phyloP scores from a whole-genome alignment of 1,140 invertebrate genomes.

The Drosophila burlai region DNA sequence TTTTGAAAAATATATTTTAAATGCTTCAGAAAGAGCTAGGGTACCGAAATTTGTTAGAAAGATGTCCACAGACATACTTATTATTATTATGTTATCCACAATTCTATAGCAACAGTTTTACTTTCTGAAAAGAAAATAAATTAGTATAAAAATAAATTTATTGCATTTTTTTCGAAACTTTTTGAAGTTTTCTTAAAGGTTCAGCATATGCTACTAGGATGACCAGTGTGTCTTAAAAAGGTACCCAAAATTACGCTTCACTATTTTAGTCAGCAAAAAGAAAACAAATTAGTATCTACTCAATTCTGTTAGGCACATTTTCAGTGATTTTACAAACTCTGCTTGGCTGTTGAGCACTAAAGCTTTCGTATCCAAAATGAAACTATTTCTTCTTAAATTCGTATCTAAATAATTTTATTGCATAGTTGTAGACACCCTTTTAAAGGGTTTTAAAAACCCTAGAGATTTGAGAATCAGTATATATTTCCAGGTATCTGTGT shows the following conservation, averaged over 20 bases:
- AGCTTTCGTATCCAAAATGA: too few species aligned
- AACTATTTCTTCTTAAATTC: too few species aligned
- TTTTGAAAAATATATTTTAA: neutral
- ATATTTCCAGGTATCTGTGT: neutral
- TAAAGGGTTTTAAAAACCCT: neutral
- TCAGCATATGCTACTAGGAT: too few species aligned
- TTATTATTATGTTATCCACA: neutral
- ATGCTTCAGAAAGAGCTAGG: neutral
- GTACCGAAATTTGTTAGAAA: neutral
- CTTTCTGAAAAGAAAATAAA: too few species aligned
- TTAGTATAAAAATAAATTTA: neutral
- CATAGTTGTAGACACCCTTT: neutral
- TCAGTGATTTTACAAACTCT: too few species aligned
- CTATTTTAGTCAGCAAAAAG: too few species aligned
- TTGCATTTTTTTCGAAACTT: neutral
- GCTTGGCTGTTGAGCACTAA: too few species aligned
- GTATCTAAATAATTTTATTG: neutral
- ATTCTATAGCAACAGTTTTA: too few species aligned
- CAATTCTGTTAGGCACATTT: neutral
- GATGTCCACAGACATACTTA: neutral
- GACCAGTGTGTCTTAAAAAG: too few species aligned
- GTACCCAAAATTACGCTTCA: too few species aligned
- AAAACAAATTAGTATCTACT: neutral
- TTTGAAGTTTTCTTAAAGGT: neutral
- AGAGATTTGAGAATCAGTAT: too few species aligned